These are phyloP conservation scores for Jordanella pulchra DNA, from an alignment of 2,797 vertebrate species.

Conservation along the genomic window DNA sequence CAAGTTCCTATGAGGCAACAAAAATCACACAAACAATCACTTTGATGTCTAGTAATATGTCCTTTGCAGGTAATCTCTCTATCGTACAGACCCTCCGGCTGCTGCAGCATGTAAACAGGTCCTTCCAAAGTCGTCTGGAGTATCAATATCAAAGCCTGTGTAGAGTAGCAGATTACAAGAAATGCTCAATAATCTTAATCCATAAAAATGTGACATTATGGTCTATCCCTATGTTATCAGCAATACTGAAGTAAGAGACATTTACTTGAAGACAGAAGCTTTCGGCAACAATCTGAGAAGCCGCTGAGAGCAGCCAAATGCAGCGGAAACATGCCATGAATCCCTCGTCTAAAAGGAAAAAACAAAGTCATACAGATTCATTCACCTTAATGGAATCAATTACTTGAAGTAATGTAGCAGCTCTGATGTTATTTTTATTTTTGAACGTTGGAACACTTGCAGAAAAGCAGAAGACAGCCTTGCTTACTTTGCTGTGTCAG, in stretches of 20 bases:
- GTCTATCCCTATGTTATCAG: not conserved
- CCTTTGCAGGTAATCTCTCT: not conserved
- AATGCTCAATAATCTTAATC: not conserved
- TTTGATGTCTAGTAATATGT: not conserved
- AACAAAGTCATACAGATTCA: not conserved
- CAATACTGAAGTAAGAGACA: not conserved
- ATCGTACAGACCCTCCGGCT: conserved; percentile 90
- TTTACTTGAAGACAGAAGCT: conserved; percentile 94
- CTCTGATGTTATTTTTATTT: not conserved
- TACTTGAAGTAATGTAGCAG: not conserved
- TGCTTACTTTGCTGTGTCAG: conserved; percentile 95
- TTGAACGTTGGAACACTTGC: not conserved
- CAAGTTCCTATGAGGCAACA: conserved; percentile 85
- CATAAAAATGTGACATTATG: not conserved
- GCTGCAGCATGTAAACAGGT: conserved; percentile 99
- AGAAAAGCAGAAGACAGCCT: conserved; percentile 11
- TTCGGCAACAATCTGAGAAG: conserved; percentile 98
- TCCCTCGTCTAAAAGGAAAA: conserved; percentile 84
- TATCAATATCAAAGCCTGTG: conserved; percentile 95
- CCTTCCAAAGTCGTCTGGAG: conserved; percentile 96
- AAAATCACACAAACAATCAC: conserved; percentile 6
- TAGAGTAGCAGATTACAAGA: conserved; percentile 26
- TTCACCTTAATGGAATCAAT: not conserved
- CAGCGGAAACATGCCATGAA: conserved; percentile 98
- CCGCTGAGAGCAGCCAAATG: conserved; percentile 98